phyloP scores from a whole-genome alignment of 2,888 invertebrate species.

The Sussaba pulchella region DNA sequence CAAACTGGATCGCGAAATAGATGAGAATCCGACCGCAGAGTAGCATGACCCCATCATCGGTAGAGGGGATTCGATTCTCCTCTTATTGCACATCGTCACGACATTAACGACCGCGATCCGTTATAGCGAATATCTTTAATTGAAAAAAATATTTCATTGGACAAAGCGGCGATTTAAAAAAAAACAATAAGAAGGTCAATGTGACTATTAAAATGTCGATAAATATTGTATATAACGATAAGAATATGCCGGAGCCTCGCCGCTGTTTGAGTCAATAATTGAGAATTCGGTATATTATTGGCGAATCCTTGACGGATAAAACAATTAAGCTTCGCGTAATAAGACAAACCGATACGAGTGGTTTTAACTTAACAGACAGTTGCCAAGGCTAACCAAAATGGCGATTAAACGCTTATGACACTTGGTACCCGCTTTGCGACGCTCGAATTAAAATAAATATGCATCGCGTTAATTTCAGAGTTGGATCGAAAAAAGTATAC shows the following conservation, averaged over 20 bases:
- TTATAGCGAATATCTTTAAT: conserved; percentile 52
- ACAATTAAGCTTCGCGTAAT: too few species aligned
- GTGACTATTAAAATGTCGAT: conserved; percentile 21
- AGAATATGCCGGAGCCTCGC: background rate
- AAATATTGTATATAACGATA: background rate
- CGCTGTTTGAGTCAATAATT: too few species aligned
- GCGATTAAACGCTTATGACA: background rate
- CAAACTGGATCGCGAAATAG: conserved; percentile 45
- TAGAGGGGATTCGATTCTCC: conserved; percentile 9
- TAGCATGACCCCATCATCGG: background rate
- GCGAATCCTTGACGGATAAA: too few species aligned
- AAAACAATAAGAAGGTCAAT: background rate
- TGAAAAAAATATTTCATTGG: background rate
- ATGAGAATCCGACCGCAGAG: conserved; percentile 42
- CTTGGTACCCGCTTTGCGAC: background rate
- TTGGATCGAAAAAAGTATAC: background rate
- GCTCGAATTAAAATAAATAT: background rate
- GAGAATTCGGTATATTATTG: too few species aligned
- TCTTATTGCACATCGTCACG: background rate
- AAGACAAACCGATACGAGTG: too few species aligned
- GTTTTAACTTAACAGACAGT: too few species aligned
- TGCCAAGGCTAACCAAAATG: background rate
- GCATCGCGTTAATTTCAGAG: conserved; percentile 9
- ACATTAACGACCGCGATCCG: conserved; percentile 19
- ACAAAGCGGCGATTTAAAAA: background rate